Conservation (phyloP, 1,140 invertebrate genomes). For the Samia ricini region DNA sequence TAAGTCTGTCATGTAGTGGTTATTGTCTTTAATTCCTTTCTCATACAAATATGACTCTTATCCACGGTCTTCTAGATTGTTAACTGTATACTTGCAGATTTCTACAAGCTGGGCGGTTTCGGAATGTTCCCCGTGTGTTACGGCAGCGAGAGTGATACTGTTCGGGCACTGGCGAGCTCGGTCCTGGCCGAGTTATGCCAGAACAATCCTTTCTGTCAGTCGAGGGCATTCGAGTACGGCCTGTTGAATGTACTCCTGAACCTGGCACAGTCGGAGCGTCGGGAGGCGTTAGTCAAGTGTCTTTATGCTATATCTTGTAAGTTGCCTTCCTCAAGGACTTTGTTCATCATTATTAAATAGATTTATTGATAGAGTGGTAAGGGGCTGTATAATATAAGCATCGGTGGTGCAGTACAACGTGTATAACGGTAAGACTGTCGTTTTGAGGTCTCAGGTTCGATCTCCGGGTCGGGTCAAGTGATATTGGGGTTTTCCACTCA, state of each 20-base stretch:
- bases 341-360: no score
- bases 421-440: no score
- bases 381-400: no score
- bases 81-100: constrained; percentile 76
- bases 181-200: constrained; percentile 86
- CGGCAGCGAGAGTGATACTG: constrained; percentile 78
- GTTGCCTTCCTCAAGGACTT: constrained; percentile 30
- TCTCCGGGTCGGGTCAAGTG: no score
- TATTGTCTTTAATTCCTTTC: no score
- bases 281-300: constrained; percentile 81
- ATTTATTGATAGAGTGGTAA: no score
- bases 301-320: constrained; percentile 88
- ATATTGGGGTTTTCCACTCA: no score
- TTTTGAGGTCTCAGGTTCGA: no score
- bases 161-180: constrained; percentile 81
- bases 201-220: constrained; percentile 89
- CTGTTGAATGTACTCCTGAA: constrained; percentile 81
- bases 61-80: no score
- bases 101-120: constrained; percentile 89
- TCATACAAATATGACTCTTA: no score
- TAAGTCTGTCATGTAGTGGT: no score
- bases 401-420: no score
- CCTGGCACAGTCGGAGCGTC: constrained; percentile 81
- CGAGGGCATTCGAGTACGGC: constrained; percentile 80
- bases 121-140: constrained; percentile 82